Evolutionary conservation across 2,113 vertebrate species (phyloP).

Genomic region (Sylvia atricapilla): DNA sequence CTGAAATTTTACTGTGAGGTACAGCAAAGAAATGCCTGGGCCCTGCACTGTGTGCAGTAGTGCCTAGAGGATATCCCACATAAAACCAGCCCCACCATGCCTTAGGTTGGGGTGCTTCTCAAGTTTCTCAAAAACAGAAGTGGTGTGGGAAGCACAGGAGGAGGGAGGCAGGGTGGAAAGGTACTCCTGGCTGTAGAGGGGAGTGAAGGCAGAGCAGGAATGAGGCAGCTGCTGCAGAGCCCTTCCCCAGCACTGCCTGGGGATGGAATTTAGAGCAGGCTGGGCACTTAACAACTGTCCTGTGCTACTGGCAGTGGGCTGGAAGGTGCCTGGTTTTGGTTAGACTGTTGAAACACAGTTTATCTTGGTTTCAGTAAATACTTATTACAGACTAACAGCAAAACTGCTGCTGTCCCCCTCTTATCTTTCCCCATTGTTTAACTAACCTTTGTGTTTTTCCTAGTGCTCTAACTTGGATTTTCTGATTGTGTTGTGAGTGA

Average conservation of each 20-base stretch:
- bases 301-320: not conserved
- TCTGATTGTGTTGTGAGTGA: constrained; percentile 59
- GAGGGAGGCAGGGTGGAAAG: not conserved
- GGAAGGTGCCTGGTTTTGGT: not conserved
- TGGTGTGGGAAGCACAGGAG: not conserved
- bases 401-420: not conserved
- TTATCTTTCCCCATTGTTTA: not conserved
- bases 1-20: not conserved
- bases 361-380: not conserved
- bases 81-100: not conserved
- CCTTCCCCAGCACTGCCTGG: not conserved
- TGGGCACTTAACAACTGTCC: not conserved
- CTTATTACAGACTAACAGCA: not conserved
- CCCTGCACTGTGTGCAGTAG: not conserved
- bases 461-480: constrained; percentile 64
- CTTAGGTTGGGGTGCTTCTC: not conserved
- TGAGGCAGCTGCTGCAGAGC: not conserved
- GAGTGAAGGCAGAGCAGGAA: not conserved
- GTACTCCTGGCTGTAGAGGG: not conserved
- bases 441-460: constrained; percentile 65
- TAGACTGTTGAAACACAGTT: not conserved
- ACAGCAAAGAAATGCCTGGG: not conserved
- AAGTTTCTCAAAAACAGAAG: not conserved
- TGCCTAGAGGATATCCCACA: not conserved
- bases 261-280: accelerated